A percentile compares a stretch with the other conserved stretches of the same genome.
Conservation (phyloP, 2,888 invertebrate genomes). For the Eurytoma adleriae region DNA sequence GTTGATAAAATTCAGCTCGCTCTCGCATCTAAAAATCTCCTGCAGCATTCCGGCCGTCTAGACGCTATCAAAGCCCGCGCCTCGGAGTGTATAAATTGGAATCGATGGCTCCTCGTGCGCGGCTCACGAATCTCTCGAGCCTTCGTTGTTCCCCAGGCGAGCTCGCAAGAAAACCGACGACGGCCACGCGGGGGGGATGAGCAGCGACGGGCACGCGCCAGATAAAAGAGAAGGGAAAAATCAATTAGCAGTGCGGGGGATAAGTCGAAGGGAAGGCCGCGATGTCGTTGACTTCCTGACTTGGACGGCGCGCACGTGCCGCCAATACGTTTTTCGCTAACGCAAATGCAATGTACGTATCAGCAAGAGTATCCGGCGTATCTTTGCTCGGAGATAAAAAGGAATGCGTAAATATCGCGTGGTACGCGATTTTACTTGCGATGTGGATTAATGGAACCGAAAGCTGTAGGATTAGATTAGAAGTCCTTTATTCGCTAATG, state of each 20-base stretch:
- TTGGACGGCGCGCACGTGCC: too few species aligned
- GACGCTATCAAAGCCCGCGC: constrained; percentile 2
- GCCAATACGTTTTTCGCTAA: too few species aligned
- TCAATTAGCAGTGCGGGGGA: constrained; percentile 29
- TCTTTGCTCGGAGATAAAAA: too few species aligned
- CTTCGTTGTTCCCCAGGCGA: background rate
- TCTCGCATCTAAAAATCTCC: background rate
- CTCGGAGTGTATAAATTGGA: constrained; percentile 37
- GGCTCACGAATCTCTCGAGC: constrained; percentile 4
- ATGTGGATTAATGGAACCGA: too few species aligned
- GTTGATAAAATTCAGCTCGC: background rate
- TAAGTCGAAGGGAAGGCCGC: constrained; percentile 1
- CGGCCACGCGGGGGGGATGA: background rate
- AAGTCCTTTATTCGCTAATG: too few species aligned
- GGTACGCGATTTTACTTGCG: too few species aligned
- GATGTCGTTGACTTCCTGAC: constrained; percentile 25
- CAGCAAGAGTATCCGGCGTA: too few species aligned
- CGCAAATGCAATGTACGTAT: too few species aligned
- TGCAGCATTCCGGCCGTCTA: background rate
- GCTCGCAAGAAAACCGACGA: background rate
- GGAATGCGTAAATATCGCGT: too few species aligned
- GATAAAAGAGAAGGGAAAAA: constrained; percentile 19
- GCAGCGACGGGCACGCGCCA: background rate
- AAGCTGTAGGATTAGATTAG: too few species aligned
- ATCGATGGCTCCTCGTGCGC: constrained; percentile 30